Evolutionary conservation across 92 coral and sea anemone species (phyloP).

Genomic region (Actinostola sp.): DNA sequence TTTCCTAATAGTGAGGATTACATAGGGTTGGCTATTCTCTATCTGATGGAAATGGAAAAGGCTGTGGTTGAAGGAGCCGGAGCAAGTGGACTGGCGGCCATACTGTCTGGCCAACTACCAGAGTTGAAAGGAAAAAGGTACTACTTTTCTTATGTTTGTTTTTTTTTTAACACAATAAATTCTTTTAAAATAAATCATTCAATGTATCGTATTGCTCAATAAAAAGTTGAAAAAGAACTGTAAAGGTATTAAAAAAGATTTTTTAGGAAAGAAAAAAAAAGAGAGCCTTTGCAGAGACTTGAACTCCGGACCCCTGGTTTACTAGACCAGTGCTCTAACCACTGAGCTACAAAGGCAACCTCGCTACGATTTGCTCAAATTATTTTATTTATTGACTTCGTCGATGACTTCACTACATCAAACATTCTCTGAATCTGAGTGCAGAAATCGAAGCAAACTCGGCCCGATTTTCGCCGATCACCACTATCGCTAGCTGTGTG

Average conservation of each 20-base stretch:
- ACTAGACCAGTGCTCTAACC: conserved; percentile 99
- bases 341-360: conserved; percentile 89
- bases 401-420: too few species aligned
- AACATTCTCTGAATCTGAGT: too few species aligned
- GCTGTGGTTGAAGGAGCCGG: conserved; percentile 90
- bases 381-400: not conserved
- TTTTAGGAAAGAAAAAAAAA: not conserved
- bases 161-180: not conserved
- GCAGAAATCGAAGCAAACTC: too few species aligned
- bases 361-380: too few species aligned
- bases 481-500: too few species aligned
- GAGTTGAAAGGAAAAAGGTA: conserved; percentile 85
- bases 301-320: conserved; percentile 99
- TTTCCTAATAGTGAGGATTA: conserved; percentile 84
- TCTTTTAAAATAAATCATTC: not conserved
- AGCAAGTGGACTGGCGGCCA: conserved; percentile 81
- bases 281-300: conserved; percentile 84
- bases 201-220: not conserved
- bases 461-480: too few species aligned
- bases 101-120: conserved; percentile 79
- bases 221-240: not conserved
- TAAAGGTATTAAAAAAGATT: not conserved
- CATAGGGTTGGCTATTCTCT: conserved; percentile 76
- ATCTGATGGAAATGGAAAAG: conserved; percentile 77
- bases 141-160: not conserved